These are phyloP conservation scores for Parus major DNA, from an alignment of 2,113 vertebrate genomes.

Conservation along the genomic window DNA sequence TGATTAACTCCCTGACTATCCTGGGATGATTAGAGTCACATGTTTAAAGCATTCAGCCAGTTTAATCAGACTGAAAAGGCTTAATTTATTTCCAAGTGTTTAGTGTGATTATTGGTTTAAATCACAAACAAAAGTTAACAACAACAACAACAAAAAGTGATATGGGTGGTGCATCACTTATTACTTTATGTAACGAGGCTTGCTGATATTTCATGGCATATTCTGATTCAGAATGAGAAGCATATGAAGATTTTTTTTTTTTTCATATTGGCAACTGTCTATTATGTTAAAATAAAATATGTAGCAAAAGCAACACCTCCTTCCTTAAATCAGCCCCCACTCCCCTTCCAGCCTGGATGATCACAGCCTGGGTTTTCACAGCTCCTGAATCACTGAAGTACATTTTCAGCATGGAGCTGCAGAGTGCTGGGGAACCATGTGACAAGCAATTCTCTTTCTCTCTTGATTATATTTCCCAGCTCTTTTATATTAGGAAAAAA, in stretches of 20 bases:
- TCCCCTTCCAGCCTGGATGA: background rate
- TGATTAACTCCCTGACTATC: conserved; percentile 37
- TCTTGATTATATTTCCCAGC: background rate
- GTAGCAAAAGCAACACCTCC: background rate
- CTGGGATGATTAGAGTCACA: conserved; percentile 44
- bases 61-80: conserved; percentile 50
- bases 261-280: background rate
- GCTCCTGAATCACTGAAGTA: background rate
- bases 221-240: background rate
- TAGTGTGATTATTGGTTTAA: conserved; percentile 45
- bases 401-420: background rate
- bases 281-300: conserved; percentile 16
- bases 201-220: background rate
- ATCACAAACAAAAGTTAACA: conserved; percentile 30
- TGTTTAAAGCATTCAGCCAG: conserved; percentile 28
- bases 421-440: background rate
- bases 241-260: background rate
- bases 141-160: background rate
- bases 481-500: background rate
- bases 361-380: conserved; percentile 19
- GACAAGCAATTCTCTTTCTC: background rate
- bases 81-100: conserved; percentile 61
- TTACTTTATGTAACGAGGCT: background rate
- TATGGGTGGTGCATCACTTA: background rate
- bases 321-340: background rate